Base-by-base conservation (phyloP, 2,888 invertebrate genomes). In the Eupsilia transversa region DNA sequence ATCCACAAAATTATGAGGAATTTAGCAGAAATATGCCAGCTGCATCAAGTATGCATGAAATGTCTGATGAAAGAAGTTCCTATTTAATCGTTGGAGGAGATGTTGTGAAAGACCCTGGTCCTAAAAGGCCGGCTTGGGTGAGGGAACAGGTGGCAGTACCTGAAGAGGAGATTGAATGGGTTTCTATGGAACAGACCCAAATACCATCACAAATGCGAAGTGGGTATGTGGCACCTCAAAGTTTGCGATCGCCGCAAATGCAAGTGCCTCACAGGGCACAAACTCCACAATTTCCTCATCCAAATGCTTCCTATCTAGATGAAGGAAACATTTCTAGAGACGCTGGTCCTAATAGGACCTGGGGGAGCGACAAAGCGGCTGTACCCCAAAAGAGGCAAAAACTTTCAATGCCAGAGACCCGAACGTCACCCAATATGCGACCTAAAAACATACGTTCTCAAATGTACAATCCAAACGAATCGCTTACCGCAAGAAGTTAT, bases 11-110 rank as follows among this genome's bases (percentile, higher is more conserved):
- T 49, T 92, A 90, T 79, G 84, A 88, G 12, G 88, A 89, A 0
- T 92, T 92, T 71, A 88, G 86, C 30, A 74, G 81, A 70, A 78
- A 88, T 69, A 84, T 91, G 80, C 88, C 87, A 20, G 72, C 73
- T 10, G 88, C 88, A 30, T 92, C 92, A 1, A 90, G 89, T 72
- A 87, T 86, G 60, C 38, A 38, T 3, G 83, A 82, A 20, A 46
- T 57, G 52, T 65, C 70, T 61, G 83, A 85, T 33, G 65, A 81
- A 52, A 72, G 72, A 14, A 80, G 75, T 38, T 86, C 83, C 10
- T 83, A 83, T 60, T 79, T 84, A 68, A 65, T 86, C 12, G 30
- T 75, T 33, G 87, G 79, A 23, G 88, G 79, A 27, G 72, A 85
- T 66, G 41, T 72, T 30, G 52, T 68, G 0, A 61, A 46, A 52